Evolutionary conservation across 2,113 vertebrate species (phyloP).

Genomic region (Megaceryle torquata): DNA sequence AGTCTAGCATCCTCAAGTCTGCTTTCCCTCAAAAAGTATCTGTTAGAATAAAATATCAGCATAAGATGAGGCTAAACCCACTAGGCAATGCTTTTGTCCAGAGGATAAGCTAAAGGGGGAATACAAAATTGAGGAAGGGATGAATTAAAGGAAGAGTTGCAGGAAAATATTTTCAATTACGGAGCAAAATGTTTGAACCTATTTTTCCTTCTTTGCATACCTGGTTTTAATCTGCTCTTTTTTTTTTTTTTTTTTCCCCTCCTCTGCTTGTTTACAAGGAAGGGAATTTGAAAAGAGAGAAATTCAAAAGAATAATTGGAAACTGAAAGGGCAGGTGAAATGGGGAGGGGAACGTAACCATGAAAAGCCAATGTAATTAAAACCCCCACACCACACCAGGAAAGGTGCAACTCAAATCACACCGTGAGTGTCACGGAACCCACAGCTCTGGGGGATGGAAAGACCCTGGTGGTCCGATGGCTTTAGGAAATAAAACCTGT

Average conservation of each 20-base stretch:
- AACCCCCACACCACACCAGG: neutral
- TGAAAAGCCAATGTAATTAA: neutral
- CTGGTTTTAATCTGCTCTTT: neutral
- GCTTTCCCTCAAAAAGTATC: neutral
- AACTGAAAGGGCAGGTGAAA: neutral
- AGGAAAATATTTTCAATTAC: neutral
- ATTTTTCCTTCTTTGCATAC: neutral
- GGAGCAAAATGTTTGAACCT: neutral
- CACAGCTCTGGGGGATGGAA: accelerated
- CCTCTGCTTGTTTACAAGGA: neutral
- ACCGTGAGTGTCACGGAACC: neutral
- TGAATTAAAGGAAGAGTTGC: neutral
- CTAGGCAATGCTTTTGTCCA: neutral
- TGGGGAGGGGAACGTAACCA: neutral
- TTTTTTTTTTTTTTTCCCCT: neutral
- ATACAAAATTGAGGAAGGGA: neutral
- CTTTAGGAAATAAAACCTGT: neutral
- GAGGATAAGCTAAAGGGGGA: neutral
- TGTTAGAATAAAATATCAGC: neutral
- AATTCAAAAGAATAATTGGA: neutral
- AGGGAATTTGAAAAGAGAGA: neutral
- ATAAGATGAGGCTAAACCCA: neutral
- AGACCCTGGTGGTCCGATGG: accelerated
- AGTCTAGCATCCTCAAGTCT: neutral
- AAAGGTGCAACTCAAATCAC: neutral